Conservation (phyloP, 2,888 invertebrate species). For the Melanophora roralis region DNA sequence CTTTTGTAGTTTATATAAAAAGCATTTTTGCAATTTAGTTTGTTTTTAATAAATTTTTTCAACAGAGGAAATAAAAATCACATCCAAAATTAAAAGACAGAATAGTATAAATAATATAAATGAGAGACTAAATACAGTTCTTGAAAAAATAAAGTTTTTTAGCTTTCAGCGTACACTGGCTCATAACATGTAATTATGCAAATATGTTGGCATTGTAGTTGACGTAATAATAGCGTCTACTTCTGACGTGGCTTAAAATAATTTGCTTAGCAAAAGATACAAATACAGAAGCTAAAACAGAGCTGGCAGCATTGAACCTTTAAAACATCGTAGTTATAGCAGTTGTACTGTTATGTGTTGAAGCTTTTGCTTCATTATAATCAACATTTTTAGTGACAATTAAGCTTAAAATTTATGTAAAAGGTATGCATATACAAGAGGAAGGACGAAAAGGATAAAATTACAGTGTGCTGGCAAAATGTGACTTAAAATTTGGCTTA, state of each 20-base stretch:
- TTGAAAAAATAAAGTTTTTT: constrained; percentile 22
- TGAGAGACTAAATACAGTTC: constrained; percentile 3
- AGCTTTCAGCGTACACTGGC: constrained; percentile 31
- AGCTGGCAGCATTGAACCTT: not conserved
- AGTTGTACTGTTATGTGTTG: constrained; percentile 25
- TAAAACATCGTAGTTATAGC: not conserved
- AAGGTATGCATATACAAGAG: constrained; percentile 4
- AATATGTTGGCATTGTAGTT: constrained; percentile 49
- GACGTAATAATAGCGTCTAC: constrained; percentile 52
- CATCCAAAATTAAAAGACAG: constrained; percentile 18
- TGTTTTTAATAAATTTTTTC: constrained; percentile 50
- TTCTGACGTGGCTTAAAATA: constrained; percentile 30
- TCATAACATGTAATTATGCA: constrained; percentile 50
- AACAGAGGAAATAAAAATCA: not conserved
- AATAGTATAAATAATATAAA: constrained; percentile 1
- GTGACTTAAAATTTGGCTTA: constrained; percentile 28
- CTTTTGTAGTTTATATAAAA: constrained; percentile 54
- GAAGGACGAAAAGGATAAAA: constrained; percentile 11
- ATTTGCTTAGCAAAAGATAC: constrained; percentile 45
- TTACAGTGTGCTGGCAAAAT: constrained; percentile 11
- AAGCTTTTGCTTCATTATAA: constrained; percentile 8
- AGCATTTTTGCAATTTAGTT: constrained; percentile 51
- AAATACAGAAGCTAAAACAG: not conserved
- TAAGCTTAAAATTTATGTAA: no score
- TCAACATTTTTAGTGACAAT: constrained; percentile 39